phyloP scores from a whole-genome alignment of 2,797 vertebrate genomes.

The Aselliscus stoliczkanus region DNA sequence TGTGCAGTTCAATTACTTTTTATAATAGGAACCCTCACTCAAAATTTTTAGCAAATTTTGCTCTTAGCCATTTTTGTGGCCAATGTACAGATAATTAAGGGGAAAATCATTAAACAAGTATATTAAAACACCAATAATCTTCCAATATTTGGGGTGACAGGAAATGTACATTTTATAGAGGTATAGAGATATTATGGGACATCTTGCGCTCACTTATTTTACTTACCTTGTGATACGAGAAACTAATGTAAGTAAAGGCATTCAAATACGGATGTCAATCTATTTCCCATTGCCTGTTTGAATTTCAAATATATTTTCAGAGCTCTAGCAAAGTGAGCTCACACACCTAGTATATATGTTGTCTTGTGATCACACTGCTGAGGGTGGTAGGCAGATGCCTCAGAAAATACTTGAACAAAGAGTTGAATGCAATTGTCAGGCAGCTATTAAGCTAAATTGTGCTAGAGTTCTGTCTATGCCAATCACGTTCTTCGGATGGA shows the following conservation, averaged over 20 bases:
- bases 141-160: neutral
- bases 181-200: neutral
- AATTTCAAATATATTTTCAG: neutral
- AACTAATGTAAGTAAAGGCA: neutral
- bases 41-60: neutral
- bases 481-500: neutral
- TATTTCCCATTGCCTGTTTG: neutral
- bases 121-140: neutral
- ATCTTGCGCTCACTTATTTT: neutral
- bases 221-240: neutral
- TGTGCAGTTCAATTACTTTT: neutral
- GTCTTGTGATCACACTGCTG: neutral
- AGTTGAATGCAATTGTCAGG: neutral
- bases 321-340: neutral
- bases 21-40: neutral
- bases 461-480: neutral
- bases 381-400: neutral
- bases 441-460: neutral
- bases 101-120: neutral
- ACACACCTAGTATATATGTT: neutral
- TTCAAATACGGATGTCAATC: neutral
- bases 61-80: neutral
- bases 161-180: neutral
- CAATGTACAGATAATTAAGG: neutral
- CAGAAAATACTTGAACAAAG: neutral